Percentiles rank a stretch among this genome's conserved stretches.
phyloP scores from a whole-genome alignment of 2,113 vertebrate genomes.

The Pongo abelii region DNA sequence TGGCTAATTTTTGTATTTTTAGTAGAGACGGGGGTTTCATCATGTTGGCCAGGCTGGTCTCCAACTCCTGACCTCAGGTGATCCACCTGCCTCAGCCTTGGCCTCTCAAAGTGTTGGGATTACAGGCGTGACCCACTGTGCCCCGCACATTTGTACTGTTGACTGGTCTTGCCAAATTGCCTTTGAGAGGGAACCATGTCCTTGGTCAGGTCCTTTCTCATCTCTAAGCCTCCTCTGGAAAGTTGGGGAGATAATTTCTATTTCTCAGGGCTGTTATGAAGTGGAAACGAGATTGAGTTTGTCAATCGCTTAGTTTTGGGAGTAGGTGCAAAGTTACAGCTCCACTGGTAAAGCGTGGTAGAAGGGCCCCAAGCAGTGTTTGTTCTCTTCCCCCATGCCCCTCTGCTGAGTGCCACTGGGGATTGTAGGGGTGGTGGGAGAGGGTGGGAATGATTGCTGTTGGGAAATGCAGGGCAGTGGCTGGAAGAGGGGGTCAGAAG shows the following conservation, averaged over 20 bases:
- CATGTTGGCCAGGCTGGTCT: no score
- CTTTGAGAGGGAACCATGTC: background rate
- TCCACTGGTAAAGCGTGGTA: rapidly evolving
- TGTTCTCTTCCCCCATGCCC: background rate
- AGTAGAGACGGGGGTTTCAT: no score
- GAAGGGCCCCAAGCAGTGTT: background rate
- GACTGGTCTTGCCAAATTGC: background rate
- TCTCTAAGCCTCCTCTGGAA: background rate
- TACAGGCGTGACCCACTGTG: no score
- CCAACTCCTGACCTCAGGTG: no score
- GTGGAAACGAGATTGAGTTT: background rate
- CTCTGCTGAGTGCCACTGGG: background rate
- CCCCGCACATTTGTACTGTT: background rate
- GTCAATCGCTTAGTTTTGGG: background rate
- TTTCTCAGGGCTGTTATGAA: background rate
- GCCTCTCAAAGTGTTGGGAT: no score
- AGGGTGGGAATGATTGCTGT: background rate
- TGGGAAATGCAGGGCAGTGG: background rate
- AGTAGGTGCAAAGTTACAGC: background rate
- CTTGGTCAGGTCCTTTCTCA: background rate
- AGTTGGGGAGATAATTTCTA: background rate
- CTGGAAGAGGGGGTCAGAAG: background rate
- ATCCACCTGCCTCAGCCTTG: no score
- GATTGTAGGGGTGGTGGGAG: no score
- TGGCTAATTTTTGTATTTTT: no score